Evolutionary conservation across 2,113 vertebrate species (phyloP).

Genomic region (Seriola quinqueradiata): DNA sequence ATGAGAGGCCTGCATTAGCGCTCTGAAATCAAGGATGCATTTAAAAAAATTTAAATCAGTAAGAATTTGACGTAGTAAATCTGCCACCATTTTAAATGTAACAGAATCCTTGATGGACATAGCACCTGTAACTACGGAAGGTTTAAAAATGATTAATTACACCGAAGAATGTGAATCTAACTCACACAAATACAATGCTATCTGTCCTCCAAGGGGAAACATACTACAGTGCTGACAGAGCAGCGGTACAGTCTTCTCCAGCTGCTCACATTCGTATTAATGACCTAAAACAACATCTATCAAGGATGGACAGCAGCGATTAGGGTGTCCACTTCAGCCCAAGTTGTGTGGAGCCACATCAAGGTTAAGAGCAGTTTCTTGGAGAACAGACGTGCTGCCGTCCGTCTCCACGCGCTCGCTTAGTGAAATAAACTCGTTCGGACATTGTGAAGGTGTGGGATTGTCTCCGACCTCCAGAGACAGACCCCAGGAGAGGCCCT

Average conservation of each 20-base stretch:
- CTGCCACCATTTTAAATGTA: too few relatives aligned
- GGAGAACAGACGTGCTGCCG: neutral
- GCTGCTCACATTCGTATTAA: conserved; percentile 57
- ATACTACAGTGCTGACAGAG: conserved; percentile 3
- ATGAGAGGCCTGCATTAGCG: too few relatives aligned
- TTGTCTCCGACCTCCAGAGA: conserved; percentile 60
- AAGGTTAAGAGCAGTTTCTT: conserved; percentile 61
- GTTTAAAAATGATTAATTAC: neutral
- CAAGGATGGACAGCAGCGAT: conserved; percentile 63
- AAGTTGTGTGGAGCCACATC: conserved; percentile 26
- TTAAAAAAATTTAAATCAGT: neutral
- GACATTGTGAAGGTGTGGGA: conserved; percentile 62
- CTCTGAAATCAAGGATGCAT: neutral
- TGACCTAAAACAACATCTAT: conserved; percentile 47
- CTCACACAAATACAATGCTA: neutral
- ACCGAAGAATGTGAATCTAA: neutral
- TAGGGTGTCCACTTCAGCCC: conserved; percentile 44
- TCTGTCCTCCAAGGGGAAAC: too few relatives aligned
- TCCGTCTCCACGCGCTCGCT: neutral
- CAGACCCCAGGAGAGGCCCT: conserved; percentile 63
- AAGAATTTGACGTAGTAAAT: too few relatives aligned
- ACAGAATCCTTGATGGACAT: neutral
- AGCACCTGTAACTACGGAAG: neutral
- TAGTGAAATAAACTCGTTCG: conserved; percentile 29
- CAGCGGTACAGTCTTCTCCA: conserved; percentile 18